Percentiles rank a stretch among this genome's conserved stretches.
These are phyloP conservation scores for Danio tinwini DNA, from an alignment of 2,797 vertebrate species.

Conservation along the genomic window DNA sequence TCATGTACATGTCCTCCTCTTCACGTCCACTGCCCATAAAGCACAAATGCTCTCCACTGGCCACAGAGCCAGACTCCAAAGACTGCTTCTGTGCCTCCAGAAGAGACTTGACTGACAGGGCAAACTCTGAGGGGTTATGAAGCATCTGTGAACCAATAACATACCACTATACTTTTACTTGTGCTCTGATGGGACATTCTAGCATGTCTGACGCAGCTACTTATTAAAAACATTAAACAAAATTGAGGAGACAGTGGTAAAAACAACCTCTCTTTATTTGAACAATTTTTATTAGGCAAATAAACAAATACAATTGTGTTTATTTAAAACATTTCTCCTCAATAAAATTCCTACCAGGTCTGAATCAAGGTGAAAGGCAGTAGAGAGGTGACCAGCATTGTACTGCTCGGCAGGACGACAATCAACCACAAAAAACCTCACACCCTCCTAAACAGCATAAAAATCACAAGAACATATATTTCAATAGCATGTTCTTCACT, in stretches of 20 bases:
- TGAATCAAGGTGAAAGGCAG: conserved; percentile 97
- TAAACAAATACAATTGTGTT: neutral
- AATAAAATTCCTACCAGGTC: conserved; percentile 86
- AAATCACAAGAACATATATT: neutral
- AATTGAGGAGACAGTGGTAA: neutral
- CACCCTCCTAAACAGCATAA: conserved; percentile 83
- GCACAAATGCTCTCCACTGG: conserved; percentile 95
- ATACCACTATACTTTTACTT: neutral
- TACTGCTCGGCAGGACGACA: conserved; percentile 98
- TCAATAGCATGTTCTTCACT: neutral
- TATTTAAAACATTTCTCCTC: neutral
- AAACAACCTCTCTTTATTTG: neutral
- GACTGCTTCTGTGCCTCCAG: conserved; percentile 98
- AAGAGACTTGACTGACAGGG: conserved; percentile 96
- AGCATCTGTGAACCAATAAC: conserved; percentile 85
- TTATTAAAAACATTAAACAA: neutral
- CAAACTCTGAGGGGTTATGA: conserved; percentile 96
- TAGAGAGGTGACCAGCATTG: conserved; percentile 96
- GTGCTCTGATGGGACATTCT: neutral
- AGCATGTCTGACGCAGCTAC: neutral
- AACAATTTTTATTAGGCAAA: neutral
- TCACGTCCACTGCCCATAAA: conserved; percentile 99
- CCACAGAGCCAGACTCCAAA: conserved; percentile 93
- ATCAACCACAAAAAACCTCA: conserved; percentile 98
- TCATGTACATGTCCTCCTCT: conserved; percentile 99